A percentile compares a stretch with the other conserved stretches of the same genome.
Evolutionary conservation across 2,888 invertebrate species (phyloP).

Genomic region (Spilarctia lutea): DNA sequence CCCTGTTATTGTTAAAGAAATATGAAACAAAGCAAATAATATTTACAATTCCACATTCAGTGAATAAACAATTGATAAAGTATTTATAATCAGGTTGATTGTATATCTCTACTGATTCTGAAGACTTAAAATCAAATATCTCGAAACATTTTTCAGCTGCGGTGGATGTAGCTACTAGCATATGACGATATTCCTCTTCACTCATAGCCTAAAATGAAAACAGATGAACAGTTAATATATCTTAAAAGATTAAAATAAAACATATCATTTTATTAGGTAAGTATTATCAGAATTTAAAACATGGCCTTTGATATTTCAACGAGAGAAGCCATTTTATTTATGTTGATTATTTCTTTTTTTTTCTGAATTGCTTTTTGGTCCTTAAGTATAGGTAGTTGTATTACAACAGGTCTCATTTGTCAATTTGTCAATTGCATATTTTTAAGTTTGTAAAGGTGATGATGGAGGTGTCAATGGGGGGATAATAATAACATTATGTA

Average conservation of each 20-base stretch:
- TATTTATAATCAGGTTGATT: not conserved
- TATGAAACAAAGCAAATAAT: not conserved
- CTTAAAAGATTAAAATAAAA: not conserved
- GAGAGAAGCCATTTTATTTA: too few species aligned
- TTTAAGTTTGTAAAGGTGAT: too few species aligned
- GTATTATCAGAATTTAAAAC: too few species aligned
- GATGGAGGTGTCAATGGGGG: too few species aligned
- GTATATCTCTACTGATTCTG: not conserved
- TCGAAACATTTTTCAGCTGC: not conserved
- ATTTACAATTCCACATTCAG: not conserved
- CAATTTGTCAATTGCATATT: too few species aligned
- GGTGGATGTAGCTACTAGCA: not conserved
- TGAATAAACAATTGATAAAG: not conserved
- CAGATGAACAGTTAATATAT: not conserved
- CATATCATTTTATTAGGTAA: too few species aligned
- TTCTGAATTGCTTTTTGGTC: too few species aligned
- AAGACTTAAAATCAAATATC: not conserved
- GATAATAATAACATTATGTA: too few species aligned
- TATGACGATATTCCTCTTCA: not conserved
- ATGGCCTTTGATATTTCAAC: too few species aligned
- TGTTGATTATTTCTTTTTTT: too few species aligned
- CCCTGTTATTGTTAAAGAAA: not conserved
- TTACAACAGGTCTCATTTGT: too few species aligned
- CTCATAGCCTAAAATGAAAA: not conserved
- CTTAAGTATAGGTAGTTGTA: too few species aligned